These are phyloP conservation scores for Stegodyphus mimosarum DNA, from an alignment of 1,140 invertebrate species.

Conservation along the genomic window DNA sequence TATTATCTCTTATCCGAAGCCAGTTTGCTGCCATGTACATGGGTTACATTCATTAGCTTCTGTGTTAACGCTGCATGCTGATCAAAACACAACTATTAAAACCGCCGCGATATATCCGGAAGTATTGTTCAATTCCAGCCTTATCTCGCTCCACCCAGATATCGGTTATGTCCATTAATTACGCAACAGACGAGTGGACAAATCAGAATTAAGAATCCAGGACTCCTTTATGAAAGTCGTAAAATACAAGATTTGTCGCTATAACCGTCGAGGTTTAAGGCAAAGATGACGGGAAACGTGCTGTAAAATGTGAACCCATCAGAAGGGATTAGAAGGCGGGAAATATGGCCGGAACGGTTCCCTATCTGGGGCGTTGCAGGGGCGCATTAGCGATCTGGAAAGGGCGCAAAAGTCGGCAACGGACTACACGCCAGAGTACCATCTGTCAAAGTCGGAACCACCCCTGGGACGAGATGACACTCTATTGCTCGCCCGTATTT, in stretches of 20 bases:
- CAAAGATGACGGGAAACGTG: not conserved
- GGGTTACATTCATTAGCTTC: too few relatives aligned
- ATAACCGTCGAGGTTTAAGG: constrained; percentile 6
- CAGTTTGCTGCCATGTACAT: too few relatives aligned
- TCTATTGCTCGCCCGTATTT: not conserved
- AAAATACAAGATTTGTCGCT: constrained; percentile 12
- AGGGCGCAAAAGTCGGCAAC: constrained; percentile 22
- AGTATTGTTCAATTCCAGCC: not conserved
- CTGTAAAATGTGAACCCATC: constrained; percentile 16
- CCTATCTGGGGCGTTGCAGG: constrained; percentile 27
- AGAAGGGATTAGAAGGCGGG: not conserved
- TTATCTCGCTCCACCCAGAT: constrained; percentile 4
- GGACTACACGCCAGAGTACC: constrained; percentile 14
- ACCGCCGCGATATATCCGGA: too few relatives aligned
- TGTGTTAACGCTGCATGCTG: too few relatives aligned
- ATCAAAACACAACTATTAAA: too few relatives aligned
- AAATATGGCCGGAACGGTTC: constrained; percentile 20
- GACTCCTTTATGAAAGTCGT: constrained; percentile 19
- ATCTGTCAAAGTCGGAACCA: constrained; percentile 18
- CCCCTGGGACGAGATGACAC: constrained; percentile 11
- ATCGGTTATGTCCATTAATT: constrained; percentile 2
- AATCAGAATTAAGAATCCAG: constrained; percentile 10
- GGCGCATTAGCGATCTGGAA: constrained; percentile 22
- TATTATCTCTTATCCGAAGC: too few relatives aligned
- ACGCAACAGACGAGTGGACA: not conserved